These are phyloP conservation scores for Illadopsis cleaveri DNA, from an alignment of 2,113 vertebrate species.

Conservation along the genomic window DNA sequence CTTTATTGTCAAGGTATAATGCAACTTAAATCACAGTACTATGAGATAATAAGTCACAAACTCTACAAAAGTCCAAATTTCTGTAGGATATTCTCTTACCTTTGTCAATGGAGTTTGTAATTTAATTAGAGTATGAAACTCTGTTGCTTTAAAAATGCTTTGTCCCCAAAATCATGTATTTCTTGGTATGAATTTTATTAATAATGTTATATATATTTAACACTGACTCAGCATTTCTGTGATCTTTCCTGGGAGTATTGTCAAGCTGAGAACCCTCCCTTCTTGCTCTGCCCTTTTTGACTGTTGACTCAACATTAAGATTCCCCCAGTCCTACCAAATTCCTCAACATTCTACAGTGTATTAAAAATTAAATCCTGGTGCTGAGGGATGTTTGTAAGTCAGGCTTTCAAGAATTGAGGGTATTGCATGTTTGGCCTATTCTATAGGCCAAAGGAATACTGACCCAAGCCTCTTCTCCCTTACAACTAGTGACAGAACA, in stretches of 20 bases:
- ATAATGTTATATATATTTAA: background rate
- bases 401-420: background rate
- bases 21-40: background rate
- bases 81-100: background rate
- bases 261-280: background rate
- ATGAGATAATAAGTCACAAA: background rate
- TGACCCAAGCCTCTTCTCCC: background rate
- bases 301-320: background rate
- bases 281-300: background rate
- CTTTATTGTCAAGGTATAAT: background rate
- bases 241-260: background rate
- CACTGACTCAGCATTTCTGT: background rate
- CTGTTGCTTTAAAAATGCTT: background rate
- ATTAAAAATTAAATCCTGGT: background rate
- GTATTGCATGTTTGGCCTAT: background rate
- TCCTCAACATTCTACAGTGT: background rate
- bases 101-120: background rate
- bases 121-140: background rate
- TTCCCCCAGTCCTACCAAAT: background rate
- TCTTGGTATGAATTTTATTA: background rate
- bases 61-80: background rate
- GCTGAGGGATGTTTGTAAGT: background rate
- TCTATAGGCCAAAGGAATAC: background rate
- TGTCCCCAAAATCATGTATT: background rate
- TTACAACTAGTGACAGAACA: background rate